Base-by-base conservation (phyloP, 2,888 invertebrate species). In the Agriopis marginaria region DNA sequence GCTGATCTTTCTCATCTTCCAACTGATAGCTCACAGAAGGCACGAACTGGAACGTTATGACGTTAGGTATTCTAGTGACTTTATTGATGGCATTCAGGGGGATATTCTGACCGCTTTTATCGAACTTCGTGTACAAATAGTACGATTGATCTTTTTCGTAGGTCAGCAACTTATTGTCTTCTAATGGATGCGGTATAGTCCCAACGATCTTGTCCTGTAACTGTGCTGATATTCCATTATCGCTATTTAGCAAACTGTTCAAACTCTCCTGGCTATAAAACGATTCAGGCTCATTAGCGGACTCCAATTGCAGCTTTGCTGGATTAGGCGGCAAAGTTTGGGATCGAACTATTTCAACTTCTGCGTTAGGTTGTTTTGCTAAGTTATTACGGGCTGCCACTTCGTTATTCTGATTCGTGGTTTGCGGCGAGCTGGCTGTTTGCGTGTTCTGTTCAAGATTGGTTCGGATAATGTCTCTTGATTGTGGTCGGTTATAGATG, bases 101-200 rank as follows among this genome's bases (percentile, higher is more conserved):
- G n/a, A 66, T 66, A 49, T 80, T 80, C 56, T 82, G 81, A 23
- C 75, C 75, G 45, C 83, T 83, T 54, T 84, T 82, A 49, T 90
- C 85, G 39, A 90, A 75, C 70, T 91, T 89, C 45, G 92, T 87
- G 74, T 85, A 90, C 14, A 94, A 81, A 61, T 88, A 90, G 71
- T 92, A 94, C 2, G 91, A 89, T 75, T 92, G 89, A 74, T 93
- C 89, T 74, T 92, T 93, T 70, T 92, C 87, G 73, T 93, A 93
- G 6, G 90, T 89, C 9, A 93, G 83, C 12, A 88, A 70, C 77
- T 93, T 93, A 71, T 91, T 88, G 51, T 87, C 83, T 74, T 92
- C 87, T 58, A 80, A 74, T 12, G 93, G 94, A 81, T 93, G 91
- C n/a, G 86, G 81, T 72, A 94, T 84, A n/a, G 87, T 88, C 10